A percentile compares a stretch with the other conserved stretches of the same genome.
Evolutionary conservation across 2,797 vertebrate genomes (phyloP).

Genomic region (Sebastes miniatus): DNA sequence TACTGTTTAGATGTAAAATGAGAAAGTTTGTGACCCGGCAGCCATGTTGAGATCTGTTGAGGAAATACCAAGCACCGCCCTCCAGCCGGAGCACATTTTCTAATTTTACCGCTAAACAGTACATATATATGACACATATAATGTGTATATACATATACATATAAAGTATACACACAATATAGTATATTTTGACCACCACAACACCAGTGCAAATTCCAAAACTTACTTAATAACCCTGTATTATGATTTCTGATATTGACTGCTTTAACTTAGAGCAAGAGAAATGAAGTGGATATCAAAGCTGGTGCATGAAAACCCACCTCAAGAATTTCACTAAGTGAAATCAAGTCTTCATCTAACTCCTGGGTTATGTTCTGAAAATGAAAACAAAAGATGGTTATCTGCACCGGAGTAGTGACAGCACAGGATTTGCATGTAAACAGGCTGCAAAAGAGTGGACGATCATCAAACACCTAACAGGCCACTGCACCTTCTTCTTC

Average conservation of each 20-base stretch:
- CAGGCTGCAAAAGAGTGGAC: neutral
- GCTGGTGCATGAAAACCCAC: constrained; percentile 54
- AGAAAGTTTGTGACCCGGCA: too few relatives aligned
- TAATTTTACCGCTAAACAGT: too few relatives aligned
- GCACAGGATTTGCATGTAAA: neutral
- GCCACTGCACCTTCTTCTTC: constrained; percentile 73
- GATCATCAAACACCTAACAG: neutral
- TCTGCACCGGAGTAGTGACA: neutral
- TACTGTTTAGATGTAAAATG: too few relatives aligned
- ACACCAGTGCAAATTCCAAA: neutral
- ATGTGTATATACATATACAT: neutral
- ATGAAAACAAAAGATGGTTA: constrained; percentile 6
- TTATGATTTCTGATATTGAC: neutral
- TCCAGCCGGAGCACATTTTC: too few relatives aligned
- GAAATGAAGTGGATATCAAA: too few relatives aligned
- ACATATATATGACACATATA: too few relatives aligned
- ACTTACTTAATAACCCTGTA: neutral
- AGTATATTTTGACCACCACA: neutral
- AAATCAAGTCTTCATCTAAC: constrained; percentile 65
- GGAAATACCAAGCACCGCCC: too few relatives aligned
- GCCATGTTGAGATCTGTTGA: too few relatives aligned
- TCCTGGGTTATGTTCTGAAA: constrained; percentile 60
- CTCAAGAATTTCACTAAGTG: constrained; percentile 83
- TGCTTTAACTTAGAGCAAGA: neutral
- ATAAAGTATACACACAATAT: neutral